phyloP scores from a whole-genome alignment of 1,140 invertebrate genomes.

The Acarapis woodi region DNA sequence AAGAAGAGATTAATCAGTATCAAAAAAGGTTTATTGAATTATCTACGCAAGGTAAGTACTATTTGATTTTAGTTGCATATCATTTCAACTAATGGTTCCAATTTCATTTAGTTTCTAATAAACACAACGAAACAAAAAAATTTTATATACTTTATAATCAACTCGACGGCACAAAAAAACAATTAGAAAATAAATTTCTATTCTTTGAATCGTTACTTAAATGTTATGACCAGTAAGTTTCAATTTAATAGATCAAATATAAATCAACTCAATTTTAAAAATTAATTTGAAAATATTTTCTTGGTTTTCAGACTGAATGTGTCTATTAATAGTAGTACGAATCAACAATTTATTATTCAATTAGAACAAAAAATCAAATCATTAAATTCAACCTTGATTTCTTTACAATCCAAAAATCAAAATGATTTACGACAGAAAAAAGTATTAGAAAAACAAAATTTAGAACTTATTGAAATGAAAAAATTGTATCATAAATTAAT shows the following conservation, averaged over 20 bases:
- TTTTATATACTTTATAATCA: constrained; percentile 88
- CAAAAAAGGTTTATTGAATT: constrained; percentile 79
- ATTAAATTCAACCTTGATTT: constrained; percentile 44
- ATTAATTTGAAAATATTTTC: neutral
- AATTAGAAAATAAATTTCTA: constrained; percentile 61
- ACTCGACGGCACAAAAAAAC: constrained; percentile 66
- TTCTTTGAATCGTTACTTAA: constrained; percentile 79
- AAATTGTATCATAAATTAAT: constrained; percentile 52
- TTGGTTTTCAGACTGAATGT: constrained; percentile 16
- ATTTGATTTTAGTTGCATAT: neutral
- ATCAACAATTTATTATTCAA: constrained; percentile 59
- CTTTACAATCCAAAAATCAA: constrained; percentile 27
- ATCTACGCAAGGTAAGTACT: constrained; percentile 55
- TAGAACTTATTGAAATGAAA: constrained; percentile 41
- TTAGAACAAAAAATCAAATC: constrained; percentile 57
- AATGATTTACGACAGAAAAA: constrained; percentile 41
- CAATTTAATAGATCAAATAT: neutral
- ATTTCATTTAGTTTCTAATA: constrained; percentile 56
- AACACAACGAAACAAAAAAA: constrained; percentile 85
- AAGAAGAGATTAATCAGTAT: constrained; percentile 75
- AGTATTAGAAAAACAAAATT: constrained; percentile 33
- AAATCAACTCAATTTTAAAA: neutral
- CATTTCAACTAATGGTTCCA: constrained; percentile 4
- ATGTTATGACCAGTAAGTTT: constrained; percentile 25
- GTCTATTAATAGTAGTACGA: constrained; percentile 15